Evolutionary conservation across 1,140 invertebrate species (phyloP), one percentile per base, ranked within the genome.

Genomic region (Drosophila bifasciata): DNA sequence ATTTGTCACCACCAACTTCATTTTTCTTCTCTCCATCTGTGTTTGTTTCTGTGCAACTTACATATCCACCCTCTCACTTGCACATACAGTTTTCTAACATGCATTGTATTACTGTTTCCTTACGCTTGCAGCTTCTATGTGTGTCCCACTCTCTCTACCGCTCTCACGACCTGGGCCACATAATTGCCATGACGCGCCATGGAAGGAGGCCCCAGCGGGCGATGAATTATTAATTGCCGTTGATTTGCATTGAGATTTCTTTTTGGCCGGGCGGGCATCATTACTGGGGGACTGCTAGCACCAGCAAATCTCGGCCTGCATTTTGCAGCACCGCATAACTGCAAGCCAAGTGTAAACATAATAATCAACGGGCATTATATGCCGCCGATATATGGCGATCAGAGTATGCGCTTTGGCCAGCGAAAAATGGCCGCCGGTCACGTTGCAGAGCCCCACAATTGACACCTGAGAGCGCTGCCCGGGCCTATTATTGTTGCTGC

Each of bases 161-260:
- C 51, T 53, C 41, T 23, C 43, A 49, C 13, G 41, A 16, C 49
- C 16, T 16, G 41, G 25, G 21, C 58, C 53, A 50, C 51, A 77
- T 86, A 88, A 88, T 88, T 86, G 83, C 78, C 72, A 60, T 78
- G 62, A 43, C 63, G 71, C 44, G 73, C 66, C 59, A 67, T 69
- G 57, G 55, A 55, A 60, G 60, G 53, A 76, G 63, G 51, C 70
- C 67, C 83, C 83, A 83, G 78, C 78, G 78, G 83, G 83, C 83
- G 75, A 78, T 86, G 78, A 86, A 86, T 86, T 86, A 86, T 86
- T 86, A 86, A 86, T 86, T 86, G 83, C 79, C 77, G 75, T 86
- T 86, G 83, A 86, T 86, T 86, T 86, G 83, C 83, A 86, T 88
- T 86, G 83, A 83, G 78, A 88, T 88, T 83, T 77, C 50, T 71